These are phyloP conservation scores for Bombus difficillimus DNA, from an alignment of 1,140 invertebrate species.

Conservation along the genomic window DNA sequence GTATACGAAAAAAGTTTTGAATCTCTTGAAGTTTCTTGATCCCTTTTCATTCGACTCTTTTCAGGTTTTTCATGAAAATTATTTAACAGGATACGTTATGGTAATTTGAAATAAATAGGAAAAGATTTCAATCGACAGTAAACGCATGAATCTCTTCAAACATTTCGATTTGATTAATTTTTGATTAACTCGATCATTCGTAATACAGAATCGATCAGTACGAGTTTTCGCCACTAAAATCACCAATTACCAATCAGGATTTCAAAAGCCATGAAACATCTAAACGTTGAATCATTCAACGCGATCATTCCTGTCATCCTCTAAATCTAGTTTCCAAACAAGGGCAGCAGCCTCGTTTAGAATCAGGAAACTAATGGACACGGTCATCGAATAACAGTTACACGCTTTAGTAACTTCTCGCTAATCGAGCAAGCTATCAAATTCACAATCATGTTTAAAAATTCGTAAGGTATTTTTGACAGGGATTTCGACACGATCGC, in stretches of 20 bases:
- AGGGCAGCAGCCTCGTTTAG: not conserved
- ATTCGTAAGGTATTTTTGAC: not conserved
- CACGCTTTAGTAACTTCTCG: too few relatives aligned
- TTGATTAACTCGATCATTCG: too few relatives aligned
- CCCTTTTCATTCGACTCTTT: not conserved
- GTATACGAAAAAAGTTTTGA: too few relatives aligned
- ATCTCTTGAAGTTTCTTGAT: not conserved
- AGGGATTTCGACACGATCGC: not conserved
- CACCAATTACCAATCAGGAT: too few relatives aligned
- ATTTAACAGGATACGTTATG: not conserved
- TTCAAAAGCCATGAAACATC: not conserved
- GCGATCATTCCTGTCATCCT: not conserved
- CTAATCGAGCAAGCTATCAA: not conserved
- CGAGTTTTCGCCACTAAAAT: too few relatives aligned
- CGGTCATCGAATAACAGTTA: not conserved
- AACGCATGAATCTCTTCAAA: too few relatives aligned
- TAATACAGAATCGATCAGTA: not conserved
- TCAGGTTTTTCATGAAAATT: not conserved
- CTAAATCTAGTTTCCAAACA: not conserved
- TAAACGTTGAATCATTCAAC: not conserved
- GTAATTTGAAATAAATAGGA: not conserved
- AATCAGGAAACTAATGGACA: not conserved
- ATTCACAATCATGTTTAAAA: not conserved
- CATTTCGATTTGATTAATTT: too few relatives aligned
- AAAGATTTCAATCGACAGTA: not conserved